phyloP scores from a whole-genome alignment of 2,888 invertebrate species.

The Sepiola atlantica region DNA sequence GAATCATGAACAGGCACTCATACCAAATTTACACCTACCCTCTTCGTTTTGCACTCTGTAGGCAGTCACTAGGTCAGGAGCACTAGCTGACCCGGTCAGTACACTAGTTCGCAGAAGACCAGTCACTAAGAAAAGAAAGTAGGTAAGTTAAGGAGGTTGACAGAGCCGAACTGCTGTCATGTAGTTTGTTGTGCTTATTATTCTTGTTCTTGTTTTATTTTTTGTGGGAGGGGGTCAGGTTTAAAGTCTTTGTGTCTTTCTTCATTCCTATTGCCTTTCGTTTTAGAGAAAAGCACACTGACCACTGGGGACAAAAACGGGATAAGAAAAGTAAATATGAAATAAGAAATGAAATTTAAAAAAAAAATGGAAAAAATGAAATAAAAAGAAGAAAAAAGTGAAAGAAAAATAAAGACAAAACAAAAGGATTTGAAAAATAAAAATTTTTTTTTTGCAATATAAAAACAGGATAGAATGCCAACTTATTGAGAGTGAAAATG shows the following conservation, averaged over 20 bases:
- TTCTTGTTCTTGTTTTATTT: background rate
- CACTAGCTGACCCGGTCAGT: conserved; percentile 73
- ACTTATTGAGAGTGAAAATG: background rate
- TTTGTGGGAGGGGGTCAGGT: background rate
- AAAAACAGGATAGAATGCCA: background rate
- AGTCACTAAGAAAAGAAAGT: conserved; percentile 42
- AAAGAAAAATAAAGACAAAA: background rate
- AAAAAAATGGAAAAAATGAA: background rate
- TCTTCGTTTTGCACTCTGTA: conserved; percentile 47
- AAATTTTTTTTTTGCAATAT: background rate
- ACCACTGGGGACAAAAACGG: background rate
- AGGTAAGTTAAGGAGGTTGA: conserved; percentile 33
- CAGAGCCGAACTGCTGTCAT: background rate
- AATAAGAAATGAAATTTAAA: background rate
- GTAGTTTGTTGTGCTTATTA: background rate
- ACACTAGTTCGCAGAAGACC: conserved; percentile 68
- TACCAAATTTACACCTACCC: conserved; percentile 42
- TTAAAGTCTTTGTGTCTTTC: background rate
- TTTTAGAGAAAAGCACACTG: background rate
- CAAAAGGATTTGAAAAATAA: background rate
- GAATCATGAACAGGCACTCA: conserved; percentile 20
- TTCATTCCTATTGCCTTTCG: background rate
- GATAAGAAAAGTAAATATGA: background rate
- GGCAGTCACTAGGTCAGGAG: conserved; percentile 68
- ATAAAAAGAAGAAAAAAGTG: background rate